Percentiles rank a stretch among this genome's conserved stretches.
Evolutionary conservation across 2,797 vertebrate species (phyloP).

Genomic region (Tarsius wallacei): DNA sequence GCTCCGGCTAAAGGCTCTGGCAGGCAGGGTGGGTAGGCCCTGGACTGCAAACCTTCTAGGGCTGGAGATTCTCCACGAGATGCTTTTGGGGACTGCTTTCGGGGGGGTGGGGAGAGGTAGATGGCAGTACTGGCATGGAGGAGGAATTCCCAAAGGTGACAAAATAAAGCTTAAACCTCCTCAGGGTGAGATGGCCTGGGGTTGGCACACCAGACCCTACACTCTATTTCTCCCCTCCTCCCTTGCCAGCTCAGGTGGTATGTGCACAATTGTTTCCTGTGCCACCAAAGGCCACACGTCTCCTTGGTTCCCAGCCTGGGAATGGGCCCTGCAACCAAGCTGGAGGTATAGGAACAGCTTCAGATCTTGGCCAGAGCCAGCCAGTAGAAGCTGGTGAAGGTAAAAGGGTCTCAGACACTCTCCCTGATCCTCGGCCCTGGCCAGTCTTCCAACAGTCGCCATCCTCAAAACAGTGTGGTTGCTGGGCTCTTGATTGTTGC

Average conservation of each 20-base stretch:
- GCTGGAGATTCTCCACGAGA: slow-evolving; percentile 50
- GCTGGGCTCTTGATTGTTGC: background rate
- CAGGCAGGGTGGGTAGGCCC: slow-evolving; percentile 62
- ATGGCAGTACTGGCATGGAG: background rate
- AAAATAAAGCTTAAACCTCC: slow-evolving; percentile 34
- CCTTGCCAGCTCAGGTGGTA: slow-evolving; percentile 37
- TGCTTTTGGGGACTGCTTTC: background rate
- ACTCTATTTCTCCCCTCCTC: background rate
- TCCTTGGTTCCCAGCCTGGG: slow-evolving; percentile 1
- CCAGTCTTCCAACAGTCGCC: slow-evolving; percentile 14
- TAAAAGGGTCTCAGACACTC: background rate
- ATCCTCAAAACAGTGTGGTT: slow-evolving; percentile 44
- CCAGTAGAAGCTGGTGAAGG: slow-evolving; percentile 2
- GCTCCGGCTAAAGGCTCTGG: slow-evolving; percentile 79
- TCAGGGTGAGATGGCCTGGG: background rate
- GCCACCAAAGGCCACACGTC: background rate
- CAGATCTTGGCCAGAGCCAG: slow-evolving; percentile 17
- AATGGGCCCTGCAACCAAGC: slow-evolving; percentile 8
- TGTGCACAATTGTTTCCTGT: background rate
- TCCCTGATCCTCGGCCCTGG: background rate
- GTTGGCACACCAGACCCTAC: slow-evolving; percentile 8
- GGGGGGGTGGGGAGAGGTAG: background rate
- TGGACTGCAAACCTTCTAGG: slow-evolving; percentile 38
- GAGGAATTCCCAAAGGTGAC: slow-evolving; percentile 53
- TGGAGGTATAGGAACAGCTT: slow-evolving; percentile 17